Base-by-base conservation (phyloP, 2,113 vertebrate genomes). In the Chaetops frenatus region DNA sequence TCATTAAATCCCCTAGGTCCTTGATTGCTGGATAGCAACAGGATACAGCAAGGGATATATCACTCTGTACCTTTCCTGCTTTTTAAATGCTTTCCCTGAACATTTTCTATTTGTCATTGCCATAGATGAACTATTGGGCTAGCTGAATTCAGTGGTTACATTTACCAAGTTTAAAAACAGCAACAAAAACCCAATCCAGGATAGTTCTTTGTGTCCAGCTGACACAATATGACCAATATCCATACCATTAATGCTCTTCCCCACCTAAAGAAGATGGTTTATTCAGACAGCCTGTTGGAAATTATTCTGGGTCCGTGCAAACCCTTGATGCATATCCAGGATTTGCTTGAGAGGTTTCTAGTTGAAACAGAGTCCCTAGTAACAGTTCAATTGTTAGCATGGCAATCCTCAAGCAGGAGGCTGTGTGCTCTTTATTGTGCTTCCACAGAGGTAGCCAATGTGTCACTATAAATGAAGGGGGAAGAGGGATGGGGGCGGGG, bases 61-160 rank as follows among this genome's bases (percentile, higher is more conserved):
- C 12, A 38, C 19, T 79, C 44, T 1, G 0, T 67, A 44, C 15
- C 44, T 80, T 86, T 72, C 15, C 15, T 77, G 19, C 31, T 69
- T 90, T 90, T 77, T 60, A 77, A 86, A 35, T 22, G 12, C 16
- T 85, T 85, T 95, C 29, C 27, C 29, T 71, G 74, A 86, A 31
- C 2, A 45, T 53, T 56, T 95, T 72, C 19, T 53, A 22, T 77
- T 92, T 86, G 20, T 69, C 31, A 57, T 83, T 65, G 19, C 24
- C 36, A 54, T 8, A 86, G 45, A 69, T 6, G 48, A 60, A 15
- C 15, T 50, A 53, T 61, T 73, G 40, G n/a, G 24, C 31, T 88
- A 36, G 22, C 24, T 65, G 25, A 80, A 81, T 65, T 11, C 31
- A 69, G 31, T 9, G 14, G 15, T 44, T 85, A 12, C 35, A 28